A percentile compares a stretch with the other conserved stretches of the same genome.
These are phyloP conservation scores for Antrozous pallidus DNA, from an alignment of 2,797 vertebrate genomes.

Conservation along the genomic window DNA sequence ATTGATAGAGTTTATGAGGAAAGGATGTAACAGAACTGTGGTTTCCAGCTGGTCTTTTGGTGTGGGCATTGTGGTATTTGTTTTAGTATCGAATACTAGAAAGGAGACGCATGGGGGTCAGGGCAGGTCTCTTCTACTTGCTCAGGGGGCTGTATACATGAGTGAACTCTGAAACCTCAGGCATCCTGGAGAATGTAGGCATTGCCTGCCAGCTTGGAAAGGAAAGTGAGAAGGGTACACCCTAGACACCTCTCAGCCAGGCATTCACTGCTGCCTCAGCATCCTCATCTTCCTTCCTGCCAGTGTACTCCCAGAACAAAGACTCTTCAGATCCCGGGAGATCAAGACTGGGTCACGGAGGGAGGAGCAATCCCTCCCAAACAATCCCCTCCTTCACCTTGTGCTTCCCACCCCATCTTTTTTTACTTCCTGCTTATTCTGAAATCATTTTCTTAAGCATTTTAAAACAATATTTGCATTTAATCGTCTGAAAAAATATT, in stretches of 20 bases:
- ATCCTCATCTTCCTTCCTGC: constrained; percentile 70
- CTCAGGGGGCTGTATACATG: background rate
- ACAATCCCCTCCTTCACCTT: constrained; percentile 72
- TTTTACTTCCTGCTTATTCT: constrained; percentile 61
- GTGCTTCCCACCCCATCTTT: constrained; percentile 47
- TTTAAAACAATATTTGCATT: constrained; percentile 64
- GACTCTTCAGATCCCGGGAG: constrained; percentile 65
- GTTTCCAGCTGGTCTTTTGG: constrained; percentile 48
- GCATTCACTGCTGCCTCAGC: constrained; percentile 63
- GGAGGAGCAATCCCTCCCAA: constrained; percentile 68
- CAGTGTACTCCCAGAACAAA: constrained; percentile 74
- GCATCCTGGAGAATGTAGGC: background rate
- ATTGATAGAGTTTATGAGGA: constrained; percentile 21
- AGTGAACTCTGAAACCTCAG: background rate
- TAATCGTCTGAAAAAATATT: constrained; percentile 65
- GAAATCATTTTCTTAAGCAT: constrained; percentile 65
- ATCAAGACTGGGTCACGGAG: constrained; percentile 57
- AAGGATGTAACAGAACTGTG: background rate
- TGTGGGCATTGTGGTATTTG: background rate
- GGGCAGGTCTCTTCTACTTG: background rate
- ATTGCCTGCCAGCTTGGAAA: background rate
- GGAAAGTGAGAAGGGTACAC: background rate
- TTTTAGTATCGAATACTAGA: constrained; percentile 25
- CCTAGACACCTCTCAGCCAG: background rate
- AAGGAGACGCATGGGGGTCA: background rate